phyloP scores from a whole-genome alignment of 2,888 invertebrate species.

The Rhorus exstirpatorius region DNA sequence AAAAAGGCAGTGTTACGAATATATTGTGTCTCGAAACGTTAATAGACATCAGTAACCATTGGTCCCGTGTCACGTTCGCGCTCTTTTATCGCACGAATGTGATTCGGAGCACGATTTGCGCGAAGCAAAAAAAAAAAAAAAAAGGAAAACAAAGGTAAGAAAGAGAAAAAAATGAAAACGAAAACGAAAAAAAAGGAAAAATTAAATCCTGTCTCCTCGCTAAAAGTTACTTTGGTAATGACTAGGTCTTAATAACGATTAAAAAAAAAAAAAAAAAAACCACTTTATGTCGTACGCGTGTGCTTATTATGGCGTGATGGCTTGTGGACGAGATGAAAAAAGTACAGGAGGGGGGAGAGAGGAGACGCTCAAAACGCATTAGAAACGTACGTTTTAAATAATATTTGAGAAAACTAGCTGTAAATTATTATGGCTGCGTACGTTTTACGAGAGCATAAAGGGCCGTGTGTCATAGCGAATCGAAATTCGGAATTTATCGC shows the following conservation, averaged over 20 bases:
- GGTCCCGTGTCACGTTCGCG: conserved; percentile 16
- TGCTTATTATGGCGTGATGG: conserved; percentile 71
- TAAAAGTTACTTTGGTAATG: conserved; percentile 85
- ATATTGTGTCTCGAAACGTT: conserved; percentile 44
- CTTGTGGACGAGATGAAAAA: conserved; percentile 36
- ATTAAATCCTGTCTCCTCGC: conserved; percentile 65
- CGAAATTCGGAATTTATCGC: not conserved
- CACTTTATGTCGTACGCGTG: conserved; percentile 69
- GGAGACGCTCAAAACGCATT: conserved; percentile 53
- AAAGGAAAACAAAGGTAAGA: too few species aligned
- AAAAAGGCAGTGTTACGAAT: conserved; percentile 59
- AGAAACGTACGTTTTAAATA: conserved; percentile 63
- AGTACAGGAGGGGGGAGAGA: conserved; percentile 1
- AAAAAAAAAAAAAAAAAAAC: too few species aligned
- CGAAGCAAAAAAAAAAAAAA: conserved; percentile 63
- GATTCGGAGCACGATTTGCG: conserved; percentile 59
- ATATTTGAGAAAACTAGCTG: conserved; percentile 70
- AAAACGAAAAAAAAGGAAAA: conserved; percentile 34
- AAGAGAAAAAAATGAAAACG: conserved; percentile 68
- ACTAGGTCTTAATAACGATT: conserved; percentile 84
- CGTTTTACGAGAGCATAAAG: conserved; percentile 29
- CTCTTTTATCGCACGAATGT: conserved; percentile 17
- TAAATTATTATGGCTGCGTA: conserved; percentile 71
- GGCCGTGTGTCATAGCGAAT: not conserved
- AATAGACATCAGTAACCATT: conserved; percentile 41